A percentile compares a stretch with the other conserved stretches of the same genome.
phyloP scores from a whole-genome alignment of 2,888 invertebrate genomes.

The Drosophila helvetica region DNA sequence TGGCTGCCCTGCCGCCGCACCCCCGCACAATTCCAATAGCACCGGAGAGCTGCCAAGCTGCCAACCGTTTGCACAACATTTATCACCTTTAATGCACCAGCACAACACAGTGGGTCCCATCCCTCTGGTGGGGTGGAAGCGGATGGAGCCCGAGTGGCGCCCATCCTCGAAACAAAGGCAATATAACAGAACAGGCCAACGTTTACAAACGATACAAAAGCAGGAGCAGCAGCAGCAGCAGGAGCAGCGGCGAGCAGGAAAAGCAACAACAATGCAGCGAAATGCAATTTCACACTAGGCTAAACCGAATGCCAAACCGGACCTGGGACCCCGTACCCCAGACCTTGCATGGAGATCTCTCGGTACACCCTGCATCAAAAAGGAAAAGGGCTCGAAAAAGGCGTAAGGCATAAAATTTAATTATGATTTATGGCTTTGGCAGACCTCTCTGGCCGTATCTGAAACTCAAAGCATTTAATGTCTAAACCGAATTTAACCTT shows the following conservation, averaged over 20 bases:
- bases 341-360: background rate
- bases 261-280: conserved; percentile 53
- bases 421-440: conserved; percentile 67
- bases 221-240: background rate
- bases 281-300: conserved; percentile 76
- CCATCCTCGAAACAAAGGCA: conserved; percentile 24
- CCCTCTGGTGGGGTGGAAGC: too few species aligned
- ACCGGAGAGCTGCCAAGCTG: conserved; percentile 42
- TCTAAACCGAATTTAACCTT: background rate
- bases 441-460: conserved; percentile 15
- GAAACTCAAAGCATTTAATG: conserved; percentile 12
- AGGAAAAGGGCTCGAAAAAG: background rate
- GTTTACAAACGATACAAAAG: conserved; percentile 32
- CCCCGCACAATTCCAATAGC: background rate
- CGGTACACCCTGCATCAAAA: background rate
- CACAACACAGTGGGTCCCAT: background rate
- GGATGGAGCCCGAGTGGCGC: background rate
- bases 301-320: conserved; percentile 43
- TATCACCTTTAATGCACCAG: conserved; percentile 62
- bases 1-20: too few species aligned
- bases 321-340: background rate
- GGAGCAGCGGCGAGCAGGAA: too few species aligned
- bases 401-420: conserved; percentile 63
- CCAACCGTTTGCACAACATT: conserved; percentile 60
- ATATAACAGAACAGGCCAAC: conserved; percentile 40